Base-by-base conservation (phyloP, 2,888 invertebrate species). In the Xestia sexstrigata region DNA sequence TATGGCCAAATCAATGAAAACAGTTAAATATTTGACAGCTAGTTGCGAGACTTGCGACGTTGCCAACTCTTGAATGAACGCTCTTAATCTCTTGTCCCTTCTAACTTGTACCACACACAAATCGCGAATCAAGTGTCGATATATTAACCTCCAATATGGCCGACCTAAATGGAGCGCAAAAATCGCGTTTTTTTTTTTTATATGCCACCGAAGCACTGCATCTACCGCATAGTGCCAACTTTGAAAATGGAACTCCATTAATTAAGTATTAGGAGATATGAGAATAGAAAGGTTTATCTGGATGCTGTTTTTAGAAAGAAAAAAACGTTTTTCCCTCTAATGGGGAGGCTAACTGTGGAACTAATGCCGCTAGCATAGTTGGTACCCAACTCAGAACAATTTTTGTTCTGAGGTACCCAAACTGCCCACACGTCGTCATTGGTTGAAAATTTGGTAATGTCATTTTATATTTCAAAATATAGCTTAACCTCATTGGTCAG, bases 91-190 rank as follows among this genome's bases (percentile, higher is more conserved):
- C 47, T 30, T 30, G 42, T 8, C 11, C 4, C 42, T 73, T 73
- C 15, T 62, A 17, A 69, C 79, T 89, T 89, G 74, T 7, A 74
- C 89, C 88, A 80, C 26, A 49, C 69, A 39, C 45, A 74, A 80
- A 87, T 87, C 86, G 78, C 89, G 87, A 90, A 92, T 92, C 92
- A 89, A 90, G 89, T 89, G 88, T 87, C 90, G 90, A 92, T 93
- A 92, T 92, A 93, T 92, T 90, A 91, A 90, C 88, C 88, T 84
- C 67, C 77, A 79, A 83, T 83, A 86, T 86, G 88, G 87, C 83
- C 76, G 81, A 78, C 87, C 87, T 89, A 90, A 92, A 92, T 91
- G 89, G 89, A 83, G 86, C 79, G 83, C 81, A 89, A 73, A 87
- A 81, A 86, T 78, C 13, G 26, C 3, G 4, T 26, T 74, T 66